Conservation (phyloP, 2,888 invertebrate species). For the Orthosia incerta region DNA sequence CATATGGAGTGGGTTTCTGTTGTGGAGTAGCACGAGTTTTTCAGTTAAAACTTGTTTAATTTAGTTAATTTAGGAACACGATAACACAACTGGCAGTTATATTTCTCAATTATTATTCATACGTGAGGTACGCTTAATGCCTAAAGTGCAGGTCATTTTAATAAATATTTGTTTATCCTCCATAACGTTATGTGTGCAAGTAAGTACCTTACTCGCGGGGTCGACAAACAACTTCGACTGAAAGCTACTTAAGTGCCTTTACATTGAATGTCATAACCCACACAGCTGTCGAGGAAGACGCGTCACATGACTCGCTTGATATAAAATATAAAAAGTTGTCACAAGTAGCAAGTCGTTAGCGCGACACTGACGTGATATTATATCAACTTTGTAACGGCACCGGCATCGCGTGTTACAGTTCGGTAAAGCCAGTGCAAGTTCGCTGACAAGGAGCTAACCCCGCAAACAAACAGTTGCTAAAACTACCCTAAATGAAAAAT, state of each 20-base stretch:
- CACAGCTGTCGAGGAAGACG: background rate
- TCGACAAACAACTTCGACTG: background rate
- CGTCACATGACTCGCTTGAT: constrained; percentile 17
- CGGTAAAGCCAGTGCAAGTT: constrained; percentile 41
- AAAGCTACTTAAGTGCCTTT: background rate
- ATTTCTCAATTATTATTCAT: background rate
- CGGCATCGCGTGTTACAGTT: constrained; percentile 24
- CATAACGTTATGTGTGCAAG: no score
- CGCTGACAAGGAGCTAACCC: constrained; percentile 24
- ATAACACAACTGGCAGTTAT: no score
- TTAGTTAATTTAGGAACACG: no score
- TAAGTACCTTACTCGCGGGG: background rate
- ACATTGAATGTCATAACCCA: background rate
- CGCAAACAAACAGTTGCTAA: constrained; percentile 41
- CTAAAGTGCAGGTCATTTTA: no score
- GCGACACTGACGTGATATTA: constrained; percentile 56
- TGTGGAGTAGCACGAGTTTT: no score
- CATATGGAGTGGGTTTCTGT: no score
- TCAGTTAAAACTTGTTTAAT: no score
- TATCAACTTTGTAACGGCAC: constrained; percentile 55
- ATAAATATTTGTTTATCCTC: no score
- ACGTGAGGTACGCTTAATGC: background rate
- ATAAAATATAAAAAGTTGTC: constrained; percentile 39
- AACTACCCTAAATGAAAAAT: constrained; percentile 32
- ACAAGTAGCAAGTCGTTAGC: constrained; percentile 41